These are phyloP conservation scores for Porites rus DNA, from an alignment of 92 coral and sea anemone genomes.

Conservation along the genomic window DNA sequence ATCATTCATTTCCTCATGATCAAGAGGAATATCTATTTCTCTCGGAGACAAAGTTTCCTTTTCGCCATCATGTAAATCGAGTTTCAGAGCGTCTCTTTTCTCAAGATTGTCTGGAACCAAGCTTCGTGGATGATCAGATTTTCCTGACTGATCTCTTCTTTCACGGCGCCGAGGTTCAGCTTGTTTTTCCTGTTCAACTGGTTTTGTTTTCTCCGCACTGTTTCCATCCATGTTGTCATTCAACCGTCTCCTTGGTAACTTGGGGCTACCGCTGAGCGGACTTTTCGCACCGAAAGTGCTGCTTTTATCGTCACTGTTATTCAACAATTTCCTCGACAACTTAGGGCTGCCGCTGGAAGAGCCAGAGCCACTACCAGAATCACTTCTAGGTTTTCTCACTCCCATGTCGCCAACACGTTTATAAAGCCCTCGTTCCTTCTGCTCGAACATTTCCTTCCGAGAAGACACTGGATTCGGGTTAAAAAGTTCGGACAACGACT, in stretches of 20 bases:
- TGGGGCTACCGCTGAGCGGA: constrained; percentile 26
- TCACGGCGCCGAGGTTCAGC: constrained; percentile 26
- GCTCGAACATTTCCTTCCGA: constrained; percentile 84
- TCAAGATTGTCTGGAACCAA: constrained; percentile 65
- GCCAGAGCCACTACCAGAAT: constrained; percentile 52
- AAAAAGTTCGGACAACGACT: constrained; percentile 33
- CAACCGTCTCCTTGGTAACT: constrained; percentile 45
- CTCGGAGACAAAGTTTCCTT: constrained; percentile 33
- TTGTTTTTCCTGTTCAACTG: constrained; percentile 15
- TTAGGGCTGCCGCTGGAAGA: constrained; percentile 31
- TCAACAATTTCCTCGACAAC: constrained; percentile 42
- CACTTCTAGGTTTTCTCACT: constrained; percentile 50
- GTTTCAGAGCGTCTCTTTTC: constrained; percentile 52
- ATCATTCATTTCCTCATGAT: constrained; percentile 14
- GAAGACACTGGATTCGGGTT: constrained; percentile 66
- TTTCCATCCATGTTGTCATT: constrained; percentile 46
- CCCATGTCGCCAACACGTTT: constrained; percentile 68
- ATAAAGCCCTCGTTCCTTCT: constrained; percentile 52
- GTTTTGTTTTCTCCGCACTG: constrained; percentile 37
- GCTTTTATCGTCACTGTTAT: constrained; percentile 42
- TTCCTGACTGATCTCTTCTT: constrained; percentile 37
- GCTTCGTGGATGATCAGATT: constrained; percentile 69
- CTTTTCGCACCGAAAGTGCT: constrained; percentile 12
- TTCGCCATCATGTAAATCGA: constrained; percentile 38
- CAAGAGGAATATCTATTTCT: constrained; percentile 68